Percentiles rank a stretch among this genome's conserved stretches.
phyloP scores from a whole-genome alignment of 2,797 vertebrate species.

The Botia kubotai region DNA sequence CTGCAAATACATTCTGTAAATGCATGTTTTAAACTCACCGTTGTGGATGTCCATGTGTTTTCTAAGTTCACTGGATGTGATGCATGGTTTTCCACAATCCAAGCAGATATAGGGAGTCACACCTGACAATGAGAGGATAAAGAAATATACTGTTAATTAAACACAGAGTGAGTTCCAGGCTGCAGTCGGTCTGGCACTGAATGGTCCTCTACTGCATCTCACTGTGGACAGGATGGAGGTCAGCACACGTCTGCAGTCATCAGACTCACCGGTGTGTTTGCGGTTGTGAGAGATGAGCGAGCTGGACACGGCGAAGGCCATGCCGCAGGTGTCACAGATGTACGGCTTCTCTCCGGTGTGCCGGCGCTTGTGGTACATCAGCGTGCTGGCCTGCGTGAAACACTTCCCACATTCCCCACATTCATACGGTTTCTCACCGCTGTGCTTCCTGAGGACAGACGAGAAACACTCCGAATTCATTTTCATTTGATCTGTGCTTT shows the following conservation, averaged over 20 bases:
- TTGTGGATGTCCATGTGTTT: conserved; percentile 95
- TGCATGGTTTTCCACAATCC: conserved; percentile 91
- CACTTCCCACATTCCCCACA: conserved; percentile 94
- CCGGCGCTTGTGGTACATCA: conserved; percentile 94
- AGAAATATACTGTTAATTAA: not conserved
- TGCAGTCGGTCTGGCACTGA: too few species aligned
- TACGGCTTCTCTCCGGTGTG: conserved; percentile 99
- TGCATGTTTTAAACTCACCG: conserved; percentile 74
- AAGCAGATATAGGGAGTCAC: conserved; percentile 96
- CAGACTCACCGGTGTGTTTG: conserved; percentile 90
- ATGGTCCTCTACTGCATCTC: too few species aligned
- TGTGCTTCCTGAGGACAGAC: conserved; percentile 82
- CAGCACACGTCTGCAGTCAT: too few species aligned
- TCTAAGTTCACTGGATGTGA: conserved; percentile 94
- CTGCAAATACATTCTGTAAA: not conserved
- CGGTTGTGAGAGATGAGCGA: conserved; percentile 96
- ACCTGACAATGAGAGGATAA: conserved; percentile 73
- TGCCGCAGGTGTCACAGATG: conserved; percentile 95
- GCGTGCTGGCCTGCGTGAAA: conserved; percentile 95
- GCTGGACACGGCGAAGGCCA: conserved; percentile 96
- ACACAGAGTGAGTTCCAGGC: not conserved
- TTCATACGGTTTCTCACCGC: conserved; percentile 96
- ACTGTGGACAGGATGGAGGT: too few species aligned
- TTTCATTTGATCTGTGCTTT: too few species aligned
- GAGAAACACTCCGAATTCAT: not conserved